Evolutionary conservation across 1,140 invertebrate species (phyloP).

Genomic region (Drosophila tani): DNA sequence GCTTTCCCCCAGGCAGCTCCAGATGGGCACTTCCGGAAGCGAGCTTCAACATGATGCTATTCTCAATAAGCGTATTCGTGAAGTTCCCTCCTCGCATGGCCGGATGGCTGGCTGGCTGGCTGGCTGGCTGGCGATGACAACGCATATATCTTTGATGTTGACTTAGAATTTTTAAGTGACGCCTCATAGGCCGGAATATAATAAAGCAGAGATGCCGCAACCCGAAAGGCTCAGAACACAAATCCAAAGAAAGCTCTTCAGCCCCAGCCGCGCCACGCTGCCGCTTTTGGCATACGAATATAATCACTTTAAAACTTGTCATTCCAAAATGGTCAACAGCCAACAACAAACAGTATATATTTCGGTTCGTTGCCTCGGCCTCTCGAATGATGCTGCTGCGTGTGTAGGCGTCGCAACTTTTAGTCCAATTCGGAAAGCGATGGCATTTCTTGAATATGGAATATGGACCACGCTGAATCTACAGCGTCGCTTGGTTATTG

Average conservation of each 20-base stretch:
- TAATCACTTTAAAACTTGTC: constrained; percentile 51
- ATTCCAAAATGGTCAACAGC: constrained; percentile 41
- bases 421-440: constrained; percentile 27
- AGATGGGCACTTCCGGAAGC: constrained; percentile 11
- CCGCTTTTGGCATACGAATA: constrained; percentile 19
- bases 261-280: constrained; percentile 1
- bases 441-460: constrained; percentile 15
- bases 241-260: constrained; percentile 26
- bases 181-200: constrained; percentile 14
- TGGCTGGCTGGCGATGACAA: constrained; percentile 1
- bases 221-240: constrained; percentile 2
- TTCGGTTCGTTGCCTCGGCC: constrained; percentile 39
- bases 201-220: constrained; percentile 4
- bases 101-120: neutral
- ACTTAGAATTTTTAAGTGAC: constrained; percentile 18
- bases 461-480: constrained; percentile 6
- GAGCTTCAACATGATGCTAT: too few relatives aligned
- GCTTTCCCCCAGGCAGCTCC: neutral
- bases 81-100: constrained; percentile 2
- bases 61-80: constrained; percentile 8
- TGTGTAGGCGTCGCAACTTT: constrained; percentile 28
- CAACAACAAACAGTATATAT: constrained; percentile 3
- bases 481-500: neutral
- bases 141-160: constrained; percentile 15
- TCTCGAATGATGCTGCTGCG: neutral